Evolutionary conservation across 2,888 invertebrate genomes (phyloP).

Genomic region (Drosophila hamatofila): DNA sequence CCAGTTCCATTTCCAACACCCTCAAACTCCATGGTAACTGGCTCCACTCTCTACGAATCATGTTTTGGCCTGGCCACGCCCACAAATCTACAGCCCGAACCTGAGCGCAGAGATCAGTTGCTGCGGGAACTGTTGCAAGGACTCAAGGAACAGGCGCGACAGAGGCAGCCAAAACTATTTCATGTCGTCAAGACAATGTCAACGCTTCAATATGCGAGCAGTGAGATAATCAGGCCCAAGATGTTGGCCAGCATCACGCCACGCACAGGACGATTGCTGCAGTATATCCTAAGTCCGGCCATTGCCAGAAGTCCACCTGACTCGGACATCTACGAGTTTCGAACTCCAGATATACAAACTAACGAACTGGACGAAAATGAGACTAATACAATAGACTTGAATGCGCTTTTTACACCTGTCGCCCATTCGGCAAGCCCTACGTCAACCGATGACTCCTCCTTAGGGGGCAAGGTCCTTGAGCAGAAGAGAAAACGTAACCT

Average conservation of each 20-base stretch:
- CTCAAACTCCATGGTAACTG: neutral
- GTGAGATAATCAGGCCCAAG: constrained; percentile 21
- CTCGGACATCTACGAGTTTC: constrained; percentile 47
- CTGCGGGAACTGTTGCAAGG: constrained; percentile 1
- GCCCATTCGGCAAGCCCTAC: neutral
- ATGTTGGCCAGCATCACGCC: constrained; percentile 6
- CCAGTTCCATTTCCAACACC: neutral
- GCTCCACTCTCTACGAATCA: constrained; percentile 9
- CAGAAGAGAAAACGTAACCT: neutral
- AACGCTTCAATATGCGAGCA: constrained; percentile 21
- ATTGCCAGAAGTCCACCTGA: neutral
- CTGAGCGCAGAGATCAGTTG: neutral
- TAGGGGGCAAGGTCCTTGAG: neutral
- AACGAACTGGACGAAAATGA: neutral
- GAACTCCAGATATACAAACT: constrained; percentile 48
- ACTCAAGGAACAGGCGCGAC: neutral
- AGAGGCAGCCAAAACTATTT: neutral
- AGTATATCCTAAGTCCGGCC: neutral
- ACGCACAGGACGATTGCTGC: neutral
- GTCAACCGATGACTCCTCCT: neutral
- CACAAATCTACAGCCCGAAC: neutral
- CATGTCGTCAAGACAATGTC: neutral
- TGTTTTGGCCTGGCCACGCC: neutral
- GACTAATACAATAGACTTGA: neutral
- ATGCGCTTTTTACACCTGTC: neutral